phyloP scores from a whole-genome alignment of 2,888 invertebrate genomes.

The Clitarchus hookeri region DNA sequence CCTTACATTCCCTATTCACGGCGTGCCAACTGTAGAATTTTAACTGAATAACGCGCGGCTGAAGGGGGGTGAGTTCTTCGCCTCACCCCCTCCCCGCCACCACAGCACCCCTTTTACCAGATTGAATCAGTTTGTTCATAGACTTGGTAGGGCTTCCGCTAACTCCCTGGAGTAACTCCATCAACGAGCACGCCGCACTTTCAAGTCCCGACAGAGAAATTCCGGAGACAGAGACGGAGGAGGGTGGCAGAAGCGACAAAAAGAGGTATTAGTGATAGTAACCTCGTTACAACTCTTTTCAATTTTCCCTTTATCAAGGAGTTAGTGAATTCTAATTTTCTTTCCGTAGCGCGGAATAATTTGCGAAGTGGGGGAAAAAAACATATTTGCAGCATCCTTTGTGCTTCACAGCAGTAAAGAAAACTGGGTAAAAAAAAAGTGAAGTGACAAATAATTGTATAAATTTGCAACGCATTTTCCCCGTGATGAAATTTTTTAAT shows the following conservation, averaged over 20 bases:
- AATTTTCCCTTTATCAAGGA: conserved; percentile 8
- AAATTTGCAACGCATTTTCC: background rate
- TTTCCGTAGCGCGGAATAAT: background rate
- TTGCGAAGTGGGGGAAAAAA: background rate
- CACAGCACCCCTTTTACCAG: background rate
- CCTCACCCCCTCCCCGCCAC: background rate
- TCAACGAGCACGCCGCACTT: background rate
- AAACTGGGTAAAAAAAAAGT: background rate
- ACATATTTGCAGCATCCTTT: background rate
- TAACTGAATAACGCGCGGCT: background rate
- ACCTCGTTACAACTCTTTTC: conserved; percentile 8
- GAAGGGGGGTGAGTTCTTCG: background rate
- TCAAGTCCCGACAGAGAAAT: background rate
- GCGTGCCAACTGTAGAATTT: background rate
- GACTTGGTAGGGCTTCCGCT: background rate
- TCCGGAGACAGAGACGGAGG: background rate
- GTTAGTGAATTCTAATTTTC: background rate
- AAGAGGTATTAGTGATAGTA: background rate
- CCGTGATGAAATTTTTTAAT: no score
- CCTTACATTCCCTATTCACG: background rate
- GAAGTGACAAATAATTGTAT: background rate
- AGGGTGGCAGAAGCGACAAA: no score
- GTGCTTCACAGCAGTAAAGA: background rate
- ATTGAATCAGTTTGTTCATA: background rate
- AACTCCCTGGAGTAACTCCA: conserved; percentile 8